Conservation (phyloP, 2,888 invertebrate genomes). For the Conchocele bisecta region DNA sequence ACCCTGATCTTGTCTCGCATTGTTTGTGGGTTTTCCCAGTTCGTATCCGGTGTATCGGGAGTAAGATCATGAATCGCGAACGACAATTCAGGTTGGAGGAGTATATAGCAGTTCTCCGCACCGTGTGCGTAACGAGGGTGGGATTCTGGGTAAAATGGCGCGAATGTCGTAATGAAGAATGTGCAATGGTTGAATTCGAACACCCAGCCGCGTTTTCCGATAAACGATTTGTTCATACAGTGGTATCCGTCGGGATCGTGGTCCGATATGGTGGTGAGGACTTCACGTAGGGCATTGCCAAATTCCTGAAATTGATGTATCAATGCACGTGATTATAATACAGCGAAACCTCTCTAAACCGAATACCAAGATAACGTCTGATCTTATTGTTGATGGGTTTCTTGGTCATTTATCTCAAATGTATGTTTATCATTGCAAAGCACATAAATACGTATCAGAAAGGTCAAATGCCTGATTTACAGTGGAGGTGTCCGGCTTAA, state of each 20-base stretch:
- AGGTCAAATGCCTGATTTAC: too few species aligned
- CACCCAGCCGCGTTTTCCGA: constrained; percentile 73
- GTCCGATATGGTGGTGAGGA: constrained; percentile 68
- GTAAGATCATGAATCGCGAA: constrained; percentile 77
- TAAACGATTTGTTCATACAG: constrained; percentile 72
- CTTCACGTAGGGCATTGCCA: constrained; percentile 64
- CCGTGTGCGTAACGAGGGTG: constrained; percentile 72
- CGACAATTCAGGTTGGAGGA: constrained; percentile 78
- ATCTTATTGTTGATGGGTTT: too few species aligned
- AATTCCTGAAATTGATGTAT: constrained; percentile 73
- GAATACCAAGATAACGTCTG: too few species aligned
- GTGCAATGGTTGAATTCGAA: constrained; percentile 76
- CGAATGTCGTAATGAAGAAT: constrained; percentile 79
- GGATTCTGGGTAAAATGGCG: constrained; percentile 73
- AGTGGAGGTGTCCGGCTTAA: too few species aligned
- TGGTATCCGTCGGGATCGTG: constrained; percentile 62
- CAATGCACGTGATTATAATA: too few species aligned
- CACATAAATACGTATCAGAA: too few species aligned
- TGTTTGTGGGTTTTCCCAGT: constrained; percentile 73
- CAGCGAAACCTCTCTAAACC: too few species aligned
- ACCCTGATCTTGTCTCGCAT: constrained; percentile 75
- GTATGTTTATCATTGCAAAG: too few species aligned
- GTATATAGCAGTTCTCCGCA: constrained; percentile 68
- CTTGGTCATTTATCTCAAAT: too few species aligned
- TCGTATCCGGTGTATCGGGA: constrained; percentile 71